Percentiles rank a stretch among this genome's conserved stretches.
Conservation (phyloP, 2,113 vertebrate genomes). For the Calypte anna region DNA sequence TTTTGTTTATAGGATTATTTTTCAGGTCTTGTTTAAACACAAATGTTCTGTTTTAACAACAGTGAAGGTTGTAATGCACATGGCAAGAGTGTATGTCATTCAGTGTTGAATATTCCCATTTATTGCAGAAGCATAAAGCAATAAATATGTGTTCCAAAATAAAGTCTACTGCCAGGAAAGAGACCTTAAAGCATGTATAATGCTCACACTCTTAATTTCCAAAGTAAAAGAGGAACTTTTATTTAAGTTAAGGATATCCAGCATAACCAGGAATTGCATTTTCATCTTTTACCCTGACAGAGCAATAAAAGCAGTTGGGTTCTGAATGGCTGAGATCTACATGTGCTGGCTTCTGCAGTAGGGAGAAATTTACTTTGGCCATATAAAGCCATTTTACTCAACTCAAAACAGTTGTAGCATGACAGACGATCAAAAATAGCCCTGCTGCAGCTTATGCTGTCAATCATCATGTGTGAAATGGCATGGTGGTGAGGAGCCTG, state of each 20-base stretch:
- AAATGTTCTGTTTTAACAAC: neutral
- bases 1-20: neutral
- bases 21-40: neutral
- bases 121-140: neutral
- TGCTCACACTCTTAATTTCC: neutral
- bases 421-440: conserved; percentile 95
- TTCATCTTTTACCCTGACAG: conserved; percentile 48
- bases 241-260: neutral
- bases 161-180: neutral
- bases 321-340: conserved; percentile 58
- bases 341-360: conserved; percentile 74
- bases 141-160: neutral
- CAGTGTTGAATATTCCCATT: neutral
- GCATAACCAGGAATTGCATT: neutral
- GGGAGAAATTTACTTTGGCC: conserved; percentile 84
- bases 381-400: conserved; percentile 85
- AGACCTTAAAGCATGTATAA: neutral
- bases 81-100: neutral
- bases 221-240: conserved; percentile 4
- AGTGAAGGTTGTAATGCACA: neutral
- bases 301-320: conserved; percentile 45
- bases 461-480: conserved; percentile 84
- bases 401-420: conserved; percentile 83
- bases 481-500: conserved; percentile 65
- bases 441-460: conserved; percentile 87